Conservation (phyloP, 2,888 invertebrate genomes). For the Tetheella fluctuosa region DNA sequence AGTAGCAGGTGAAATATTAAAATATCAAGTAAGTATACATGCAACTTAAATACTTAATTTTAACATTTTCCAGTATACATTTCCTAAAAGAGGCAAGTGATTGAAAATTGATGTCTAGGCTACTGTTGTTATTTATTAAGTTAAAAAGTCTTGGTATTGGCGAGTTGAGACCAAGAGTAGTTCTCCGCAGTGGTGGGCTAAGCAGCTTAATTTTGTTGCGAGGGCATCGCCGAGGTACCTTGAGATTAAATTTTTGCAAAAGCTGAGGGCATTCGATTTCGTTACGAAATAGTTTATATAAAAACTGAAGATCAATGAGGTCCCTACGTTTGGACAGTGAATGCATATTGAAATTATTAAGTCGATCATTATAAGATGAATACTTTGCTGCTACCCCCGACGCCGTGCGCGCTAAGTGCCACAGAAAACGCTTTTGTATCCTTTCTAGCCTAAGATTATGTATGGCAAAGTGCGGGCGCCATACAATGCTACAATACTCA, state of each 20-base stretch:
- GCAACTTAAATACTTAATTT: too few relatives aligned
- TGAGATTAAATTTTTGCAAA: background rate
- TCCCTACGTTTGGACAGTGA: background rate
- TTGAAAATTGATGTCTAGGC: background rate
- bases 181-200: background rate
- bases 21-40: too few relatives aligned
- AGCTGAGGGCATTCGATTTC: background rate
- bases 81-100: too few relatives aligned
- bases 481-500: constrained; percentile 8
- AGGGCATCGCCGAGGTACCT: background rate
- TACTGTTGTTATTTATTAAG: background rate
- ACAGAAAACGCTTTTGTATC: constrained; percentile 11
- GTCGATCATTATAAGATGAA: background rate
- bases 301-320: background rate
- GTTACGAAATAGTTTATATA: background rate
- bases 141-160: background rate
- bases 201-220: background rate
- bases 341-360: background rate
- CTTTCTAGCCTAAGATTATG: constrained; percentile 10
- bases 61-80: too few relatives aligned
- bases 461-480: constrained; percentile 10
- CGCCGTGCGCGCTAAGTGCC: background rate
- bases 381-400: background rate
- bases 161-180: background rate
- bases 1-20: too few relatives aligned